Conservation (phyloP, 2,797 vertebrate genomes). For the Naso thynnoides region DNA sequence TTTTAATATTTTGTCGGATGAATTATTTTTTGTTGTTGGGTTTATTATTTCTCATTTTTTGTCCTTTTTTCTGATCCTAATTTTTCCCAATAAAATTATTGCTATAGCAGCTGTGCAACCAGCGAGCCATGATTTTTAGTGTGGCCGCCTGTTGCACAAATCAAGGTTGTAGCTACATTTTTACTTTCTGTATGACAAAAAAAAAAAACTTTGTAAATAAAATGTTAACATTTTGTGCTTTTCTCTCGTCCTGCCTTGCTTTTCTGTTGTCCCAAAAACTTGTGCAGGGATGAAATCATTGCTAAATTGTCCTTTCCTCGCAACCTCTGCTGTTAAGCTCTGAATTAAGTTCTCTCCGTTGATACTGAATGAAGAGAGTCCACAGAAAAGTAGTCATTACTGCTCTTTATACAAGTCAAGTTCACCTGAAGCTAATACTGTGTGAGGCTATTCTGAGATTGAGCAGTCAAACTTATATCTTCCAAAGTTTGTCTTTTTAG, state of each 20-base stretch:
- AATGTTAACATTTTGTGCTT: slow-evolving; percentile 96
- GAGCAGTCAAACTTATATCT: not conserved
- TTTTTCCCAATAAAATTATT: slow-evolving; percentile 88
- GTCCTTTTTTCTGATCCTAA: slow-evolving; percentile 58
- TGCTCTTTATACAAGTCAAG: slow-evolving; percentile 1
- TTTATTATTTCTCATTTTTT: slow-evolving; percentile 74
- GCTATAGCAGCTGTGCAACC: slow-evolving; percentile 90
- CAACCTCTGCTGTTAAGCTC: not conserved
- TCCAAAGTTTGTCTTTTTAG: not conserved
- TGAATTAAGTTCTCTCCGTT: not conserved
- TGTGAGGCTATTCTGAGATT: not conserved
- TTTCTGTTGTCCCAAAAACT: slow-evolving; percentile 34
- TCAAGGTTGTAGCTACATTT: slow-evolving; percentile 94
- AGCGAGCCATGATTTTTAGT: slow-evolving; percentile 87
- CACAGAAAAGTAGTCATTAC: not conserved
- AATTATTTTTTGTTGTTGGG: slow-evolving; percentile 80
- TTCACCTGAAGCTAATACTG: not conserved
- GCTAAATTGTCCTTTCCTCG: not conserved
- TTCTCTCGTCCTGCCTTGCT: slow-evolving; percentile 63
- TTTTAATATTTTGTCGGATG: slow-evolving; percentile 91
- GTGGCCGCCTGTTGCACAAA: slow-evolving; percentile 89
- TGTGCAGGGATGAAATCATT: not conserved
- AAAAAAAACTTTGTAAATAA: slow-evolving; percentile 97
- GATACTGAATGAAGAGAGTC: not conserved
- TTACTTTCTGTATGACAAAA: slow-evolving; percentile 96